These are phyloP conservation scores for Lepilemur ruficaudatus DNA, from an alignment of 2,797 vertebrate genomes.

Conservation along the genomic window DNA sequence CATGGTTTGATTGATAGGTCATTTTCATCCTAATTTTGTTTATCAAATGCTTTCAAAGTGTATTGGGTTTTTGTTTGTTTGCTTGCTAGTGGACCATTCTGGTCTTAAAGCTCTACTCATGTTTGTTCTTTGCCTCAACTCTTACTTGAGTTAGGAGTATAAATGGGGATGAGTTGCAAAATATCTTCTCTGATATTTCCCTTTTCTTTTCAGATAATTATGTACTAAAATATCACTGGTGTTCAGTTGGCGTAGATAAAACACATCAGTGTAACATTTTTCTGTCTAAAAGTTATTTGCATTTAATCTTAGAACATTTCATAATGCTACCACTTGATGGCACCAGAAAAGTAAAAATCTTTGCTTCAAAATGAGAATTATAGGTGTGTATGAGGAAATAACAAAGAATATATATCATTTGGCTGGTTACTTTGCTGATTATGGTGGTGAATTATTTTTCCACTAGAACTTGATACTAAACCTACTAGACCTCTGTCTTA, in stretches of 20 bases:
- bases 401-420: neutral
- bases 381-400: neutral
- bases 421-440: neutral
- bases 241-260: neutral
- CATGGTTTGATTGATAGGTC: neutral
- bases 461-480: neutral
- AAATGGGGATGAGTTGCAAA: neutral
- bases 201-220: neutral
- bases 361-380: neutral
- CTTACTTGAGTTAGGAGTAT: neutral
- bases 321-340: constrained; percentile 83
- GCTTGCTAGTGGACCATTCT: neutral
- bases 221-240: neutral
- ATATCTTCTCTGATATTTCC: neutral
- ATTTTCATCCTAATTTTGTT: constrained; percentile 32
- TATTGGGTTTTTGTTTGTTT: neutral
- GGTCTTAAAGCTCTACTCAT: neutral
- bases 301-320: constrained; percentile 58
- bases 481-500: neutral
- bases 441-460: neutral
- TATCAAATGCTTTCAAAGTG: neutral
- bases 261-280: neutral
- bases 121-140: constrained; percentile 20
- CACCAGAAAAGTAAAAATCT: constrained; percentile 83
- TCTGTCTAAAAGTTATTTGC: constrained; percentile 36